Base-by-base conservation (phyloP, 2,797 vertebrate species). In the Sebastes baramenuke region DNA sequence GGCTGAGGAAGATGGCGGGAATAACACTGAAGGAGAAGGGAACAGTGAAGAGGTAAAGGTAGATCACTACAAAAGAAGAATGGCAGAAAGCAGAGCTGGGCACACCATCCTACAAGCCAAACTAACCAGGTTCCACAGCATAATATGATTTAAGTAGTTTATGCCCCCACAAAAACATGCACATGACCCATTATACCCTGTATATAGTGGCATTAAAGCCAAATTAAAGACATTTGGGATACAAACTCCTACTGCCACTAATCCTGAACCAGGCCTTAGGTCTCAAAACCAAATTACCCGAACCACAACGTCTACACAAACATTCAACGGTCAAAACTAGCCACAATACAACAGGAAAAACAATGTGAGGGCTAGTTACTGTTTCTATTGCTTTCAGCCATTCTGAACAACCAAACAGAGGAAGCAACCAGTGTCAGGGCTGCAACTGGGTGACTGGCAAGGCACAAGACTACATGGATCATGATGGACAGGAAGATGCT, bases 401-500 rank as follows among this genome's bases (percentile, higher is more conserved):
- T 55, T 27, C 10, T 16, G 38, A 64, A 77, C 14, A 68, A 58
- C 20, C 13, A 22, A 78, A 70, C 9, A 67, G 6, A 11, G 8
- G 3, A 22, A 76, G 66, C 20, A 72, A 29, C 20, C 12, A 55
- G 27, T 42, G 27, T 68, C 75, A 29, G 24, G 22, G n/a, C 34
- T 58, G 22, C 58, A 67, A 75, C 29, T 24, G 22, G 11, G 18
- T 55, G 42, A 22, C 1, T 54, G 25, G 56, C 34, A 71, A 32
- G 10, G 10, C 20, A 16, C 11, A 13, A 64, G 16, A 62, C 8
- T 6, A 16, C 14, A 68, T 10, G 5, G 38, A 56, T 74, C 25
- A 29, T 36, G 72, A 73, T n/a, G 54, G 42, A 81, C 42, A 66
- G 38, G 64, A 66, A 68, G 54, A 71, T 59, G 32, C 25, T 76